Evolutionary conservation across 2,888 invertebrate genomes (phyloP), one percentile per base, ranked within the genome.

Genomic region (Panopea generosa): DNA sequence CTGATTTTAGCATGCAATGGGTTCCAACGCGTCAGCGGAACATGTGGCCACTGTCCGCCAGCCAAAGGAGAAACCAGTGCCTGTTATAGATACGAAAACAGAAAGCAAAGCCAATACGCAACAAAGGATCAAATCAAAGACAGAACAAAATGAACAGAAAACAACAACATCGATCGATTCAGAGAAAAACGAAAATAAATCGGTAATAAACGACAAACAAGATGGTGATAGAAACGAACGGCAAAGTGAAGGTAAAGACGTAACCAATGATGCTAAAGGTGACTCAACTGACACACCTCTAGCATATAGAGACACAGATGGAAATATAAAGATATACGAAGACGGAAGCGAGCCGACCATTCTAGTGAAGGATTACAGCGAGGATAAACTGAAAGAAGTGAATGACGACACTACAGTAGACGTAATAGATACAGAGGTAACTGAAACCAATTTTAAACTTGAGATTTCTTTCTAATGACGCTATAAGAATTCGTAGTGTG

Each of bases 281-380:
- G n/a, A n/a, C n/a, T n/a, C n/a, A n/a, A n/a, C n/a, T n/a, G n/a
- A n/a, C n/a, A n/a, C 43, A 3, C 53, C 65, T 6, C 26, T 75
- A 11, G 75, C 70, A 0, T 76, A 66, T 40, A 49, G 76, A 56
- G 70, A 76, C 56, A 61, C 50, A 22, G 70, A 66, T 20, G 76
- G 70, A 6, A 76, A 38, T 3, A 59, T 76, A 6, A 52, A 66
- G 33, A 7, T 59, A 0, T 76, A 76, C 49, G 47, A 45, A 3
- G 43, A 70, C 14, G 76, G 67, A 6, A 22, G 40, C 7, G 76
- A 14, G 2, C 76, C 76, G 6, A 53, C 52, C 4, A 49, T 65
- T 1, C 57, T 52, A 49, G 62, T 67, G 18, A 57, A 55, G 20
- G 38, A 56, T 24, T 53, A n/a, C n/a, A n/a, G n/a, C n/a, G n/a